Evolutionary conservation across 2,113 vertebrate genomes (phyloP).

Genomic region (Cynocephalus volans): DNA sequence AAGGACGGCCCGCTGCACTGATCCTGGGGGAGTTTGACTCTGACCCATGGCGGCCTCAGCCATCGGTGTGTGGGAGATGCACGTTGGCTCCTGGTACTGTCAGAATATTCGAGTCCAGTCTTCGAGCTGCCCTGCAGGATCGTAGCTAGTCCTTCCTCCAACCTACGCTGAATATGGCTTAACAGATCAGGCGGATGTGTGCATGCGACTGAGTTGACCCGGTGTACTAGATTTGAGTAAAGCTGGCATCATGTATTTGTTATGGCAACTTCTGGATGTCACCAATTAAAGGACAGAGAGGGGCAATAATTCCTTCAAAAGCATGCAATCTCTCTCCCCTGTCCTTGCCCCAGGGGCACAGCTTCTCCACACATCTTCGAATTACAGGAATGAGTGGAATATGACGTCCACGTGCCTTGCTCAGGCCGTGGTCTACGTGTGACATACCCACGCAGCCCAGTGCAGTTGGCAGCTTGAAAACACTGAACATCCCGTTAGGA

Average conservation of each 20-base stretch:
- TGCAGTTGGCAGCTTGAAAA: background rate
- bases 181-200: too few species aligned
- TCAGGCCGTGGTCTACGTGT: background rate
- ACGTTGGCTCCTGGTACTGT: background rate
- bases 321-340: background rate
- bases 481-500: background rate
- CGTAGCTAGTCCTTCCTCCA: background rate
- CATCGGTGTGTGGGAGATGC: background rate
- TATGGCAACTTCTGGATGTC: rapidly evolving
- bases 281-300: background rate
- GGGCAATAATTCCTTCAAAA: background rate
- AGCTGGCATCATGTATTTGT: background rate
- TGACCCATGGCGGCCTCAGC: background rate
- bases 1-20: background rate
- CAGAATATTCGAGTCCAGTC: background rate
- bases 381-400: background rate
- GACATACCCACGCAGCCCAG: background rate
- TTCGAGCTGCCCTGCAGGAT: background rate
- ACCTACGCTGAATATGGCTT: background rate
- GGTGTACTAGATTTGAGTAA: background rate
- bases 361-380: background rate
- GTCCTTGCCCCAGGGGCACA: background rate
- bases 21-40: background rate
- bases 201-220: too few species aligned
- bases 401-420: background rate